Evolutionary conservation across 2,797 vertebrate species (phyloP).

Genomic region (Avahi laniger): DNA sequence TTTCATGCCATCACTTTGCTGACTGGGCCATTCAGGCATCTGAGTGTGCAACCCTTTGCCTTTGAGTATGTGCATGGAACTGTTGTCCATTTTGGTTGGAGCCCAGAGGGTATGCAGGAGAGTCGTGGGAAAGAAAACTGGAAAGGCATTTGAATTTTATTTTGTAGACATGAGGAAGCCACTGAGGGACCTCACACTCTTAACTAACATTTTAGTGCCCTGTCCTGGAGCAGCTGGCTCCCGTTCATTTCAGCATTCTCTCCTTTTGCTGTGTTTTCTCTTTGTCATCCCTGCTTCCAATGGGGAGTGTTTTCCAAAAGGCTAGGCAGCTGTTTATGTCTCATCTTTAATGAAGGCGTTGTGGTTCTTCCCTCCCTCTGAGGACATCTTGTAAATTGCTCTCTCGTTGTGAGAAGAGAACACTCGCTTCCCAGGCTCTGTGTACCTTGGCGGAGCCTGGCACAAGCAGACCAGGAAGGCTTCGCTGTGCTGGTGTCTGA

Average conservation of each 20-base stretch:
- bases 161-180: not conserved
- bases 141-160: not conserved
- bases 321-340: slow-evolving; percentile 63
- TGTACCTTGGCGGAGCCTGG: not conserved
- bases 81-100: not conserved
- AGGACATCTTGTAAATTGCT: slow-evolving; percentile 30
- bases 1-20: not conserved
- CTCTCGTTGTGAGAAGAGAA: not conserved
- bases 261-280: not conserved
- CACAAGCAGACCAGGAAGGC: too few species aligned
- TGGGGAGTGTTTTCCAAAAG: not conserved
- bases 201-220: not conserved
- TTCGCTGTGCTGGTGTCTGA: rapidly evolving
- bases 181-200: not conserved
- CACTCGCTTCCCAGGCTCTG: not conserved
- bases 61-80: not conserved
- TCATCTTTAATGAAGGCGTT: slow-evolving; percentile 10
- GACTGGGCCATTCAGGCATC: not conserved
- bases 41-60: not conserved
- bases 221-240: slow-evolving; percentile 31
- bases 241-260: not conserved
- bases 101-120: not conserved
- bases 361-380: not conserved
- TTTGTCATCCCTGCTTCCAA: slow-evolving; percentile 41
- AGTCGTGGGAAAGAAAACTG: not conserved